A percentile compares a stretch with the other conserved stretches of the same genome.
These are phyloP conservation scores for Rhyzopertha dominica DNA, from an alignment of 1,140 invertebrate genomes.

Conservation along the genomic window DNA sequence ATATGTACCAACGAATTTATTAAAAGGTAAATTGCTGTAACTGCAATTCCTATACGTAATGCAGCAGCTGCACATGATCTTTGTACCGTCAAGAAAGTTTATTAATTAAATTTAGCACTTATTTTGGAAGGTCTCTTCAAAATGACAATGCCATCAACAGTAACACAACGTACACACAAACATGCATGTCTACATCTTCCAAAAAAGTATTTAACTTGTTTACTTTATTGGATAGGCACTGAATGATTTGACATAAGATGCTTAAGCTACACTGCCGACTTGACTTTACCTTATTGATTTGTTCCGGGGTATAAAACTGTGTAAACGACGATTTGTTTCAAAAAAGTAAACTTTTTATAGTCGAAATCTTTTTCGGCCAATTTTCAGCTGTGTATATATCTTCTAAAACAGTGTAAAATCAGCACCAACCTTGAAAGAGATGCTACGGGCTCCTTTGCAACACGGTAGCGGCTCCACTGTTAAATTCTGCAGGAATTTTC, in stretches of 20 bases:
- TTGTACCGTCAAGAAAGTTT: too few relatives aligned
- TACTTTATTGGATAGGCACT: conserved; percentile 4
- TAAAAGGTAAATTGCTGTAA: too few relatives aligned
- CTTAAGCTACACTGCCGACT: not conserved
- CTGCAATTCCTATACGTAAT: too few relatives aligned
- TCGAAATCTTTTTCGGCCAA: conserved; percentile 6
- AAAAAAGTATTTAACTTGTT: not conserved
- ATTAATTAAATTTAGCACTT: too few relatives aligned
- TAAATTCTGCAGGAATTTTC: conserved; percentile 6
- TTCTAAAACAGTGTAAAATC: conserved; percentile 6
- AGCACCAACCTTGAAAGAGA: conserved; percentile 11
- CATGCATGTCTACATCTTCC: conserved; percentile 1
- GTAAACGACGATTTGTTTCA: not conserved
- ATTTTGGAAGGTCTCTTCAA: too few relatives aligned
- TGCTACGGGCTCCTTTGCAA: conserved; percentile 3
- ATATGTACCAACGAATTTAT: too few relatives aligned
- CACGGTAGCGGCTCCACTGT: conserved; percentile 9
- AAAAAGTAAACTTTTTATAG: conserved; percentile 9
- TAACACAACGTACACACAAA: conserved; percentile 1
- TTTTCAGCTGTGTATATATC: conserved; percentile 14
- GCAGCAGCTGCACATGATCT: too few relatives aligned
- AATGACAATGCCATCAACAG: too few relatives aligned
- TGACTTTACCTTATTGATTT: conserved; percentile 1
- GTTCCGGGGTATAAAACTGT: conserved; percentile 2
- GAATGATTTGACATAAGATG: conserved; percentile 4